Evolutionary conservation across 2,888 invertebrate genomes (phyloP), one percentile per base, ranked within the genome.

Genomic region (Euproctis similis): DNA sequence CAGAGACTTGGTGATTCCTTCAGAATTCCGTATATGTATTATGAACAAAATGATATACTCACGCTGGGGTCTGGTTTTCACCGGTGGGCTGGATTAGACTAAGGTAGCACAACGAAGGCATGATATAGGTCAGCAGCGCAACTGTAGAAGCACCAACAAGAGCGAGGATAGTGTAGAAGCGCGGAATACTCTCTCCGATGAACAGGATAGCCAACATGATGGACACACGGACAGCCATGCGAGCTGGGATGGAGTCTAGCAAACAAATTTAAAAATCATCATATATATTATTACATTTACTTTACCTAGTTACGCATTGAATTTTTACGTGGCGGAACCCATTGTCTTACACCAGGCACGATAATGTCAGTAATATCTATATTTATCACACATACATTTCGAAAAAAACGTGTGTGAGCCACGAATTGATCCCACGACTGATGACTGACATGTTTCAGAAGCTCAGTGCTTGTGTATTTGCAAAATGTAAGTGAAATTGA

Each of bases 111-210:
- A 86, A 70, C 0, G 89, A 86, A 0, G 92, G 92, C 42, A 90
- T 80, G 8, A 92, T 85, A 61, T 89, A 91, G 8, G 91, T 90
- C 19, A 90, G 75, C 13, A 91, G 63, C 0, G 90, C 89, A 4
- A 90, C 84, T 7, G 89, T 89, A 12, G 90, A 89, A n/a, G 89
- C 91, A 0, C 92, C 92, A 4, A 92, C 84, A 26, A 92, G 72
- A 6, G 90, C 86, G 33, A 92, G 68, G 43, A 92, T 88, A 36
- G 89, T 88, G 41, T 90, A 88, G 75, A 92, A 92, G 31, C 87
- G 82, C 0, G 92, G 92, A 12, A 92, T 73, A 12, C 87, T 87
- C 71, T 90, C 89, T 1, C 90, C 91, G 27, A 91, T 76, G 58
- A 90, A 86, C 28, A 91, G 64, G 49, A 91, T 86, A 0, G 85